phyloP scores from a whole-genome alignment of 2,113 vertebrate genomes.

The Hydrochoerus hydrochaeris region DNA sequence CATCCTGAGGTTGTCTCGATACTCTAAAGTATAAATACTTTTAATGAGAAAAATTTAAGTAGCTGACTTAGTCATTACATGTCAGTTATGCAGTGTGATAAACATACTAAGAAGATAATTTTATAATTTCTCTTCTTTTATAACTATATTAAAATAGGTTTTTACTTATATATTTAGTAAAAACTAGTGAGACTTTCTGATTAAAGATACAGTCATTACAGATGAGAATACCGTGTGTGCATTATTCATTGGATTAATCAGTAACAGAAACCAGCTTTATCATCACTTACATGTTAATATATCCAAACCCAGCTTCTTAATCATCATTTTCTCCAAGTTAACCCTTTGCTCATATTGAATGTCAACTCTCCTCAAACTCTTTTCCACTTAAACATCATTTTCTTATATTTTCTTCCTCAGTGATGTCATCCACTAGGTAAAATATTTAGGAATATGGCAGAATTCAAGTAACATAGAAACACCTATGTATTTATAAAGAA shows the following conservation, averaged over 20 bases:
- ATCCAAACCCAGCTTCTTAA: background rate
- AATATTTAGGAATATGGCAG: background rate
- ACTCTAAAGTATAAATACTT: background rate
- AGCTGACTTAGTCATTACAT: background rate
- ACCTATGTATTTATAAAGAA: background rate
- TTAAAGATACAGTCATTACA: background rate
- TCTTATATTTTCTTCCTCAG: background rate
- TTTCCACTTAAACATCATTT: background rate
- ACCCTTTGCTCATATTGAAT: background rate
- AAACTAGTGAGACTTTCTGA: background rate
- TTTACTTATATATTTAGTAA: background rate
- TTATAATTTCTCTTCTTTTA: background rate
- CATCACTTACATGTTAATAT: background rate
- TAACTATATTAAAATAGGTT: background rate
- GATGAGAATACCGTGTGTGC: background rate
- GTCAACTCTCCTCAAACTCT: background rate
- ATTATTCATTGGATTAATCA: background rate
- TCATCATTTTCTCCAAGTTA: background rate
- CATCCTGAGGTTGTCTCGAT: background rate
- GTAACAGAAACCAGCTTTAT: background rate
- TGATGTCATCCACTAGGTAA: background rate
- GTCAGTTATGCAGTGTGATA: background rate
- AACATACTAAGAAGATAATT: no score
- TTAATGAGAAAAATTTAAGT: background rate
- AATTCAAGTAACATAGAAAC: background rate